phyloP scores from a whole-genome alignment of 2,113 vertebrate species.

The Boleophthalmus pectinirostris region DNA sequence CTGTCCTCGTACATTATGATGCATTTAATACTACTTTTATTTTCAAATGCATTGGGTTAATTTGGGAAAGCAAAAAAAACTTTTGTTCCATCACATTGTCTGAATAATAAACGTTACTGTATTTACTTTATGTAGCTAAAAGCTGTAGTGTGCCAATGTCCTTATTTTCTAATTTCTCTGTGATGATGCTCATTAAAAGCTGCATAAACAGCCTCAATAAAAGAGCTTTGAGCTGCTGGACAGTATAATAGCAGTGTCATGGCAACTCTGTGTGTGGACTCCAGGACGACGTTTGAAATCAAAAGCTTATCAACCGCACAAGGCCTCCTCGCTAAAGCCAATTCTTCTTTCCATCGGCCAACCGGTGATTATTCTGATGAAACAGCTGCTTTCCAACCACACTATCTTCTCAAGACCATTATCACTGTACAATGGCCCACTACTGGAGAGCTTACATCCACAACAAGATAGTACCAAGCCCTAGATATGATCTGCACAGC shows the following conservation, averaged over 20 bases:
- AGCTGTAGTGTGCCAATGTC: not conserved
- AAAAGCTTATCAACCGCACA: slow-evolving; percentile 30
- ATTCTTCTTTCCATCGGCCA: slow-evolving; percentile 15
- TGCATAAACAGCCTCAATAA: slow-evolving; percentile 28
- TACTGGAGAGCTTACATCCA: not conserved
- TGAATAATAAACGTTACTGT: not conserved
- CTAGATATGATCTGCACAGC: not conserved
- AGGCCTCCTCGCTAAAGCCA: slow-evolving; percentile 26
- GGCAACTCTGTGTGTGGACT: not conserved
- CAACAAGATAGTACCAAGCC: not conserved
- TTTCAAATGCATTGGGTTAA: not conserved
- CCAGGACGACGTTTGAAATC: slow-evolving; percentile 19
- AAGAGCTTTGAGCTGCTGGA: not conserved
- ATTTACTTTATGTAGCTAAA: not conserved
- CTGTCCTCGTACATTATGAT: not conserved
- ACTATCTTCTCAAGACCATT: slow-evolving; percentile 5
- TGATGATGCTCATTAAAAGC: not conserved
- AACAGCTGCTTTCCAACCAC: not conserved
- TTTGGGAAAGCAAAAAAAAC: too few relatives aligned
- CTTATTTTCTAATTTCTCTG: not conserved
- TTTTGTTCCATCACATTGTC: not conserved
- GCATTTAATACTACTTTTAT: not conserved
- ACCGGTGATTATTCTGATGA: slow-evolving; percentile 34
- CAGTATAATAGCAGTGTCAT: slow-evolving; percentile 21
- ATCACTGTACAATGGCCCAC: not conserved